Evolutionary conservation across 2,113 vertebrate genomes (phyloP).

Genomic region (Thinocorus orbignyianus): DNA sequence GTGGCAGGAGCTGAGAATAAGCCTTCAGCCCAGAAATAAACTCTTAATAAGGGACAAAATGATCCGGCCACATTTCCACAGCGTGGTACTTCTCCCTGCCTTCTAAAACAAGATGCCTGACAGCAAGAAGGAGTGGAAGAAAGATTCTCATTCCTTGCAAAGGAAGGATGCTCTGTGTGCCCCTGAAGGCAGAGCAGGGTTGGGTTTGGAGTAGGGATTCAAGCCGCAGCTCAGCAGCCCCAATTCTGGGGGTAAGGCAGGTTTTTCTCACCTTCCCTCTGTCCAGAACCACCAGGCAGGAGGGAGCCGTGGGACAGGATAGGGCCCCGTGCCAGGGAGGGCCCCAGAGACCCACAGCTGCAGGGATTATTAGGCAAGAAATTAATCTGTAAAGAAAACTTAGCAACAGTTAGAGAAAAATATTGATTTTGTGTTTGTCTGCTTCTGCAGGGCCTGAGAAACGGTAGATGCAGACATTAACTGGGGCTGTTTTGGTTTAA

Average conservation of each 20-base stretch:
- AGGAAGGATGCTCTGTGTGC: not conserved
- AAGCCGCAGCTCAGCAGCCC: not conserved
- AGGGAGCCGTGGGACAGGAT: rapidly evolving
- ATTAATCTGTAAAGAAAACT: slow-evolving; percentile 26
- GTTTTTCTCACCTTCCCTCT: not conserved
- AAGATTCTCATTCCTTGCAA: rapidly evolving
- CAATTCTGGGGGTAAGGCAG: not conserved
- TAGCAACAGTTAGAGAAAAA: not conserved
- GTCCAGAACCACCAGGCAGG: rapidly evolving
- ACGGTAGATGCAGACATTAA: not conserved
- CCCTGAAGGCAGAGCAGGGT: not conserved
- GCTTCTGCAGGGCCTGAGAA: not conserved
- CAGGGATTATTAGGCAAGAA: not conserved
- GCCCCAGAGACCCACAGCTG: not conserved
- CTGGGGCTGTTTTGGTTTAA: not conserved
- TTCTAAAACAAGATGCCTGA: not conserved
- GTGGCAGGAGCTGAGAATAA: not conserved
- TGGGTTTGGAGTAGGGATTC: not conserved
- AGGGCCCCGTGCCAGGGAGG: rapidly evolving
- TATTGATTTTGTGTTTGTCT: slow-evolving; percentile 22
- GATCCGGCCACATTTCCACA: rapidly evolving
- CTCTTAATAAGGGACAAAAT: rapidly evolving
- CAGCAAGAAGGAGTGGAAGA: not conserved
- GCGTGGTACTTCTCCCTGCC: rapidly evolving
- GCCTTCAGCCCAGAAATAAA: not conserved